These are phyloP conservation scores for Typhlomys cinereus DNA, from an alignment of 2,113 vertebrate genomes.

Conservation along the genomic window DNA sequence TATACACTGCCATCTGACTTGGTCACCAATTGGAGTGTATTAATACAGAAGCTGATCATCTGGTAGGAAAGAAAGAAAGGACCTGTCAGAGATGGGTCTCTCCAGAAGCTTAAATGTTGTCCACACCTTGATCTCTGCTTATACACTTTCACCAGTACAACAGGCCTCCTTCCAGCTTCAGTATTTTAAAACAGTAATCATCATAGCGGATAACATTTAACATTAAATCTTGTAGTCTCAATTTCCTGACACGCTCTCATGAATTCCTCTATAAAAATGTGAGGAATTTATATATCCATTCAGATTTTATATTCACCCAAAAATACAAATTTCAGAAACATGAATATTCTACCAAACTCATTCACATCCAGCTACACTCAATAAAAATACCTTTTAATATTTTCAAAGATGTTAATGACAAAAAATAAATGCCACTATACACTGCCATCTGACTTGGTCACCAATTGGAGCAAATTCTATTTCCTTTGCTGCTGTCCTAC, in stretches of 20 bases:
- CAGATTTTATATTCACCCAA: slow-evolving; percentile 1
- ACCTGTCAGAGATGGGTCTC: slow-evolving; percentile 41
- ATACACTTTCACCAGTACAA: slow-evolving; percentile 65
- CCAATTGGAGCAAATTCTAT: slow-evolving; percentile 48
- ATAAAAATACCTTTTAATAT: too few relatives aligned
- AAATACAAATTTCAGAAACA: slow-evolving; percentile 59
- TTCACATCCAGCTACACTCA: slow-evolving; percentile 24
- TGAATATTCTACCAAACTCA: slow-evolving; percentile 38
- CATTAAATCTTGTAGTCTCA: slow-evolving; percentile 61
- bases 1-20: slow-evolving; percentile 63
- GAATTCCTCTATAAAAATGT: slow-evolving; percentile 30
- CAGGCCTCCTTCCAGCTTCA: slow-evolving; percentile 61
- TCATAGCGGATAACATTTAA: slow-evolving; percentile 68
- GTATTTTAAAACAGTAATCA: slow-evolving; percentile 51
- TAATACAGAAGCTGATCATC: slow-evolving; percentile 43
- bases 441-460: slow-evolving; percentile 66
- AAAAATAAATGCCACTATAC: slow-evolving; percentile 26
- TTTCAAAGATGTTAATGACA: slow-evolving; percentile 62
- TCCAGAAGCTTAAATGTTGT: slow-evolving; percentile 65
- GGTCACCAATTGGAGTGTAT: slow-evolving; percentile 53
- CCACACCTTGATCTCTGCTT: slow-evolving; percentile 63
- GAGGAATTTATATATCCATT: neutral
- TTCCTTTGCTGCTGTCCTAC: slow-evolving; percentile 60
- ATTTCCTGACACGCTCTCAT: slow-evolving; percentile 34
- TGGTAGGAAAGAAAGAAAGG: neutral